These are phyloP conservation scores for Taeniopygia guttata DNA, from an alignment of 2,797 vertebrate species.

Conservation along the genomic window DNA sequence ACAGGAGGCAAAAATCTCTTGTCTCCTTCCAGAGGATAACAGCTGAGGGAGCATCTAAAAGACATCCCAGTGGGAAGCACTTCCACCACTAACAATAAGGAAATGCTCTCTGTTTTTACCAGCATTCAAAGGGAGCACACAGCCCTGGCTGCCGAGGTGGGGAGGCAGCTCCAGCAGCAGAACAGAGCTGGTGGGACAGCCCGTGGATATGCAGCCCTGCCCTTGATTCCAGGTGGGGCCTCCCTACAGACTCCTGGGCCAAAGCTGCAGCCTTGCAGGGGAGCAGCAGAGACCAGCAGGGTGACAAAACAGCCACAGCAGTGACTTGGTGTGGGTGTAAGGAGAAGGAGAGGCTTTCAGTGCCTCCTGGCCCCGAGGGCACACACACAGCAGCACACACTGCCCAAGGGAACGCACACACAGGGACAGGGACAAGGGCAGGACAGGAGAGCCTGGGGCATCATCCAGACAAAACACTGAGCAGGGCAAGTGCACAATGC, in stretches of 20 bases:
- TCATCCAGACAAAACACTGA: not conserved
- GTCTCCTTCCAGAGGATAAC: not conserved
- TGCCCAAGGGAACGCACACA: not conserved
- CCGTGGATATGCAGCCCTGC: not conserved
- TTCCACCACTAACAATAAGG: not conserved
- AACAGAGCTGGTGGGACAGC: not conserved
- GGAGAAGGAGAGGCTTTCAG: not conserved
- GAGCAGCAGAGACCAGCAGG: not conserved
- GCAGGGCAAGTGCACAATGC: not conserved
- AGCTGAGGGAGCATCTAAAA: not conserved
- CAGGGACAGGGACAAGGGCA: not conserved
- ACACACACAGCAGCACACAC: not conserved
- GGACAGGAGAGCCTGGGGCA: not conserved
- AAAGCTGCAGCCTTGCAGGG: not conserved
- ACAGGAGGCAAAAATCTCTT: not conserved
- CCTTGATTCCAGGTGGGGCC: not conserved
- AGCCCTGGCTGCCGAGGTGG: not conserved
- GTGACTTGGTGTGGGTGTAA: not conserved
- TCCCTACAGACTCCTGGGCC: not conserved
- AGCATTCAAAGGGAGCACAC: not conserved
- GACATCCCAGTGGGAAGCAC: not conserved
- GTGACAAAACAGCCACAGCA: rapidly evolving
- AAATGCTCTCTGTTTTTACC: not conserved
- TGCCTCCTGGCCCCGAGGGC: rapidly evolving
- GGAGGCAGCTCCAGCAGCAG: not conserved